Evolutionary conservation across 2,113 vertebrate species (phyloP), one percentile per base, ranked within the genome.

Genomic region (Paratilapia polleni): DNA sequence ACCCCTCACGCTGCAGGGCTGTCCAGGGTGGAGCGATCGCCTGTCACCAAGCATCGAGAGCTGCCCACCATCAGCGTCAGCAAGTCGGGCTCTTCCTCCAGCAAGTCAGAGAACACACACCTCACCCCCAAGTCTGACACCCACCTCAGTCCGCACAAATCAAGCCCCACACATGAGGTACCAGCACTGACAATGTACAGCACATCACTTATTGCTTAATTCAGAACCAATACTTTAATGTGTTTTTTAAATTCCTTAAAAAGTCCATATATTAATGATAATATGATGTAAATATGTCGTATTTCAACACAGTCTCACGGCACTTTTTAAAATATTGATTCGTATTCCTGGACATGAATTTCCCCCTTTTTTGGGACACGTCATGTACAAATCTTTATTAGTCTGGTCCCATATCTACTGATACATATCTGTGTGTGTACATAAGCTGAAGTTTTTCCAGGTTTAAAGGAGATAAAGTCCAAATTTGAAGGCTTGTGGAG

Each of bases 111-210:
- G 68, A 86, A 90, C 38, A n/a, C 92, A 4, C 94, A 95, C 81
- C 92, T 95, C 89, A 94, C 93, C 24, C 94, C 96, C 56, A 95
- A 95, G 88, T 95, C 95, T 8, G 93, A 98, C 88, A 97, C 97
- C 28, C 83, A 96, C 80, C 93, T 97, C 80, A 98, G 97, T 87
- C 98, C 97, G n/a, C 96, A 96, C 80, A 99, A 97, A 89, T 97
- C 97, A 6, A 99, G 98, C 86, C 96, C 97, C 0, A 97, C 97
- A 2, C 98, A 98, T 0, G 98, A 99, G 97, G 98, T 99, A 92
- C 28, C 9, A 22, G 17, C 47, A n/a, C 1, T 6, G 38, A 36
- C 1, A 15, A 20, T 38, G 13, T 24, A 12, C 56, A 59, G 13
- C 24, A 11, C 28, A 64, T 13, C 28, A 22, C 15, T 12, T 26